Evolutionary conservation across 2,797 vertebrate genomes (phyloP), one percentile per base, ranked within the genome.

Genomic region (Acipenser oxyrinchus): DNA sequence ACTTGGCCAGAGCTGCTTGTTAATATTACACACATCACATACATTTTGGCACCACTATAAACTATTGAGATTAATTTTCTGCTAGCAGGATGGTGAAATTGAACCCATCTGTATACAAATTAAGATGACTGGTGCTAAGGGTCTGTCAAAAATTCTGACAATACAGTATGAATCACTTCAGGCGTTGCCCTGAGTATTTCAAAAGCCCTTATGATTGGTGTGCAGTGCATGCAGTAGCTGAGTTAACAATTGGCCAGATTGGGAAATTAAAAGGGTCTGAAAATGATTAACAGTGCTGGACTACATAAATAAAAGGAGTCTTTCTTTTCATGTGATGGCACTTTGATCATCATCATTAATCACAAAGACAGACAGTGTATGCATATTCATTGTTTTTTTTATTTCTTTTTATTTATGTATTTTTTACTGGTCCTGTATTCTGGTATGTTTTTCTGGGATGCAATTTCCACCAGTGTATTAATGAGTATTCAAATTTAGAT

Each of bases 201-300:
- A 12, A 7, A 48, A 37, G 8, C 37, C 51, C 9, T 2, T 6
- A 13, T 8, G 23, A 68, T 68, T 68, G 62, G 67, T 37, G 55
- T 68, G 49, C 60, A 57, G 23, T 59, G 13, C 60, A 23, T 61
- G 52, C 15, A 51, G 60, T 18, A 48, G 7, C 67, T 55, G 15
- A 62, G 60, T 15, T 68, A 63, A 63, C 12, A 8, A 57, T 62
- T 55, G 50, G 60, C 15, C 23, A 62, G 60, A 68, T 62, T 48
- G 18, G 60, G 15, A 62, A 48, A 62, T 6, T 63, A 18, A 68
- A 63, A 18, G 50, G 58, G 12, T 15, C 52, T n/a, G 23, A 18
- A n/a, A 62, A 13, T 68, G 51, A 63, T 68, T 68, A 68, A 53
- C 66, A 68, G 49, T 51, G 15, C 50, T 62, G 60, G 51, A 68